Conservation (phyloP, 1,140 invertebrate species). For the Megathymus violae region DNA sequence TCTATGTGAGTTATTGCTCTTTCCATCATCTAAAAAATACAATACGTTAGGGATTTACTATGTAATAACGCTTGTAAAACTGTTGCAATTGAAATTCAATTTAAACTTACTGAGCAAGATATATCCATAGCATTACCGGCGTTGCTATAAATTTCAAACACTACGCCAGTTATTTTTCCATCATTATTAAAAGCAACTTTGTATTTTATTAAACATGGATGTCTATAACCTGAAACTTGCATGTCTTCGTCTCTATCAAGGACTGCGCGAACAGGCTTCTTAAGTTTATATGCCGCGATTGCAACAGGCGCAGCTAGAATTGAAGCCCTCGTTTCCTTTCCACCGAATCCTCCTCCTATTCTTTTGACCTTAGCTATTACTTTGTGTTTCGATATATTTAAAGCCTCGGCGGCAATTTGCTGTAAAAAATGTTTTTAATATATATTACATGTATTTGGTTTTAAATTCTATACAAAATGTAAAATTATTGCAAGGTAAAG, state of each 20-base stretch:
- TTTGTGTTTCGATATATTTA: conserved; percentile 88
- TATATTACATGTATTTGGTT: no score
- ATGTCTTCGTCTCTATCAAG: conserved; percentile 94
- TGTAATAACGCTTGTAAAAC: no score
- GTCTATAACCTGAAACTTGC: conserved; percentile 89
- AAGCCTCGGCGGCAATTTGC: conserved; percentile 84
- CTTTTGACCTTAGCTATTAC: conserved; percentile 89
- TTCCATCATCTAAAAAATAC: conserved; percentile 84
- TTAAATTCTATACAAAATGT: no score
- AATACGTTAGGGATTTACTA: no score
- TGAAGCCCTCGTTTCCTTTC: conserved; percentile 89
- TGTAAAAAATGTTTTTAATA: conserved; percentile 52
- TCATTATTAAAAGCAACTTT: conserved; percentile 88
- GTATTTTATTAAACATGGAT: conserved; percentile 91
- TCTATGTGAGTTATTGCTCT: conserved; percentile 86
- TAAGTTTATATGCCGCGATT: conserved; percentile 85
- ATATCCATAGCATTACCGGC: conserved; percentile 89
- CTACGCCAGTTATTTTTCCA: conserved; percentile 86
- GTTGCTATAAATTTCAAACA: conserved; percentile 88
- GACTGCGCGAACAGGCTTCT: conserved; percentile 89
- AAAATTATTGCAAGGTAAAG: no score
- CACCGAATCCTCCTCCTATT: conserved; percentile 93
- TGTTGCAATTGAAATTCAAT: background rate
- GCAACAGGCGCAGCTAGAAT: conserved; percentile 84
- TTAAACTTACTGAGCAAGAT: conserved; percentile 85